Conservation (phyloP, 1,140 invertebrate species). For the Papilio machaon region DNA sequence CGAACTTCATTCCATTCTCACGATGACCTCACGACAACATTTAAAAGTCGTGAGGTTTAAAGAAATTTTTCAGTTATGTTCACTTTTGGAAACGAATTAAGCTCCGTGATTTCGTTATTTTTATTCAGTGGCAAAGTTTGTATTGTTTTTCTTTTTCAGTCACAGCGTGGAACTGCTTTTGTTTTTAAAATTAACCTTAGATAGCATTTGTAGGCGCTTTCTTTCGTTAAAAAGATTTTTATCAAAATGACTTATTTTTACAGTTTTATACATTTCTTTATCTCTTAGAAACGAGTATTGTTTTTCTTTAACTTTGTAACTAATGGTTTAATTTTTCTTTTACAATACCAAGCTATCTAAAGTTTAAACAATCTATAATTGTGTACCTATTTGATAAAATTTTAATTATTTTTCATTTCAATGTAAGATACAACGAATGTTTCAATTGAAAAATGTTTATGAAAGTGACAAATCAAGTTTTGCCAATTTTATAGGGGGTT, state of each 20-base stretch:
- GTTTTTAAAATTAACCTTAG: slow-evolving; percentile 57
- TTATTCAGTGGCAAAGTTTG: slow-evolving; percentile 74
- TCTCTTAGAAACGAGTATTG: slow-evolving; percentile 57
- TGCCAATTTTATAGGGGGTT: slow-evolving; percentile 57
- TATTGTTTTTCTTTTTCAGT: slow-evolving; percentile 64
- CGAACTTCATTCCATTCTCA: not conserved
- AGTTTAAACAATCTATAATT: not conserved
- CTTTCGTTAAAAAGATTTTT: slow-evolving; percentile 64
- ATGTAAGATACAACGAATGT: not conserved
- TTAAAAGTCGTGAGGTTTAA: slow-evolving; percentile 39
- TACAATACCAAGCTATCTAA: not conserved
- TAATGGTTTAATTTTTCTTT: slow-evolving; percentile 17
- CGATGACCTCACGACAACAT: not conserved
- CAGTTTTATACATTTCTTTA: slow-evolving; percentile 66
- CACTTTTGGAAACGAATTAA: slow-evolving; percentile 70
- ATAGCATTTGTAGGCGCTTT: slow-evolving; percentile 67
- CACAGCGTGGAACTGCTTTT: slow-evolving; percentile 48
- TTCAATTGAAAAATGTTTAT: slow-evolving; percentile 7
- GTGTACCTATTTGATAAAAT: not conserved
- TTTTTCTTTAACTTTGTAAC: slow-evolving; percentile 47
- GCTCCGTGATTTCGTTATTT: slow-evolving; percentile 66
- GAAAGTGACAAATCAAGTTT: slow-evolving; percentile 49
- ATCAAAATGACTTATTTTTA: slow-evolving; percentile 73
- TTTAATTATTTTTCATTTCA: not conserved
- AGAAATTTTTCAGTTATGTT: slow-evolving; percentile 44